Percentiles rank a stretch among this genome's conserved stretches.
phyloP scores from a whole-genome alignment of 1,140 invertebrate genomes.

The Drosophila takahashii region DNA sequence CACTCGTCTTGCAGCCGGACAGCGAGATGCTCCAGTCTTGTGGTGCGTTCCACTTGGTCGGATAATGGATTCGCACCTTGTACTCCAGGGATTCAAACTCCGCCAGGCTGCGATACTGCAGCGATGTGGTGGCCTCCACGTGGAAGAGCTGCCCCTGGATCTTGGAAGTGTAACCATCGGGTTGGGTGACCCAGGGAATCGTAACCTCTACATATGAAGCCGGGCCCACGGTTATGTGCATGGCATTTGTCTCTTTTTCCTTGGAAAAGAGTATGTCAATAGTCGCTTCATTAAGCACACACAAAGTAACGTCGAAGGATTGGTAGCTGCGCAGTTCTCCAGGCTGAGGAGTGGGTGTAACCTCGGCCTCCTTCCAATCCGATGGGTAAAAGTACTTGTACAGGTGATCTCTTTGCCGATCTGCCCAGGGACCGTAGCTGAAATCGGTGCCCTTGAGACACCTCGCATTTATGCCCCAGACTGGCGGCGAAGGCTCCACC shows the following conservation, averaged over 20 bases:
- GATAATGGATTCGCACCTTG: constrained; percentile 92
- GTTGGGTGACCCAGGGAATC: constrained; percentile 95
- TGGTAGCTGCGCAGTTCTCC: constrained; percentile 95
- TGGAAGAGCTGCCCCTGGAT: constrained; percentile 96
- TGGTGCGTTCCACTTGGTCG: constrained; percentile 96
- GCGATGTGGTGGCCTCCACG: constrained; percentile 96
- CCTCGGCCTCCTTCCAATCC: constrained; percentile 91
- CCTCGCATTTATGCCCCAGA: constrained; percentile 98
- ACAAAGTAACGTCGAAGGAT: constrained; percentile 96
- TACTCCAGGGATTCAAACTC: constrained; percentile 98
- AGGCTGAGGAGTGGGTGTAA: constrained; percentile 91
- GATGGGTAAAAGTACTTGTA: constrained; percentile 99
- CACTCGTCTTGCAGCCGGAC: constrained; percentile 96
- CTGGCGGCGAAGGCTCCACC: constrained; percentile 95
- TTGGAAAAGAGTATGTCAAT: constrained; percentile 98
- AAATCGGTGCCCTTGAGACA: constrained; percentile 98
- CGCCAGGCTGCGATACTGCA: constrained; percentile 95
- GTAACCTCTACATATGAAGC: constrained; percentile 98
- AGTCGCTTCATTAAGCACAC: constrained; percentile 95
- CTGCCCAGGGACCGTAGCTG: constrained; percentile 99
- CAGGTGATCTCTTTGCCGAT: constrained; percentile 96
- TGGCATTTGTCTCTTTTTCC: constrained; percentile 97
- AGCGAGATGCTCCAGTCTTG: constrained; percentile 96
- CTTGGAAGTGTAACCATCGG: constrained; percentile 94
- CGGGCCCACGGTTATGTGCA: constrained; percentile 96